phyloP scores from a whole-genome alignment of 1,140 invertebrate genomes.

The Drosophila chauvacae region DNA sequence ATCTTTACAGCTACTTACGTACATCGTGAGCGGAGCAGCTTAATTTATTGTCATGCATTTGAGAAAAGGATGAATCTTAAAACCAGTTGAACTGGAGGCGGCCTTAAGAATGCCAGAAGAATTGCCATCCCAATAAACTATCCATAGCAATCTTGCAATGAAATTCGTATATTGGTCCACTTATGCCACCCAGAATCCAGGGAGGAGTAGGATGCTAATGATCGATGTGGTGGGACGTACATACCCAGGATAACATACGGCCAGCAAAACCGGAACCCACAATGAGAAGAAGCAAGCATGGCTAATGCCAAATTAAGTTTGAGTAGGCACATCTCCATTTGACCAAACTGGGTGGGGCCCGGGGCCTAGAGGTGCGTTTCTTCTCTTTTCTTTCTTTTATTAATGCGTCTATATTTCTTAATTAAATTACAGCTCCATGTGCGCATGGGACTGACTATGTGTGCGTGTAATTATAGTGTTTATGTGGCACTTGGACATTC shows the following conservation, averaged over 20 bases:
- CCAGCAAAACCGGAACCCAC: slow-evolving; percentile 13
- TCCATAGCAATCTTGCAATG: background rate
- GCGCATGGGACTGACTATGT: slow-evolving; percentile 15
- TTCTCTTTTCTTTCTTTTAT: slow-evolving; percentile 37
- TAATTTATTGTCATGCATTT: background rate
- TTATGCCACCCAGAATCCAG: slow-evolving; percentile 24
- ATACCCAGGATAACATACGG: background rate
- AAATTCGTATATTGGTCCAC: slow-evolving; percentile 1
- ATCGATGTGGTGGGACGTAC: slow-evolving; percentile 28
- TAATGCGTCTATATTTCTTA: slow-evolving; percentile 77
- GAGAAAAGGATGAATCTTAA: background rate
- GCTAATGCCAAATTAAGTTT: slow-evolving; percentile 23
- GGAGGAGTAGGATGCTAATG: slow-evolving; percentile 11
- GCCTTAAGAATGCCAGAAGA: slow-evolving; percentile 3
- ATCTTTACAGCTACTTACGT: slow-evolving; percentile 8
- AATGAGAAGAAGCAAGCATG: slow-evolving; percentile 6
- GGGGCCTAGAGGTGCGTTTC: slow-evolving; percentile 17
- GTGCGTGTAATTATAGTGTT: slow-evolving; percentile 67
- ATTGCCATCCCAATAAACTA: background rate
- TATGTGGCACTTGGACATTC: slow-evolving; percentile 49
- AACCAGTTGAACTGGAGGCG: background rate
- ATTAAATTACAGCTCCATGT: slow-evolving; percentile 73
- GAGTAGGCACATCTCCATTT: slow-evolving; percentile 40
- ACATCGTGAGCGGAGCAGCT: background rate
- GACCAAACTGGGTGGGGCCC: slow-evolving; percentile 38